Evolutionary conservation across 1,140 invertebrate species (phyloP).

Genomic region (Bradysia coprophila): DNA sequence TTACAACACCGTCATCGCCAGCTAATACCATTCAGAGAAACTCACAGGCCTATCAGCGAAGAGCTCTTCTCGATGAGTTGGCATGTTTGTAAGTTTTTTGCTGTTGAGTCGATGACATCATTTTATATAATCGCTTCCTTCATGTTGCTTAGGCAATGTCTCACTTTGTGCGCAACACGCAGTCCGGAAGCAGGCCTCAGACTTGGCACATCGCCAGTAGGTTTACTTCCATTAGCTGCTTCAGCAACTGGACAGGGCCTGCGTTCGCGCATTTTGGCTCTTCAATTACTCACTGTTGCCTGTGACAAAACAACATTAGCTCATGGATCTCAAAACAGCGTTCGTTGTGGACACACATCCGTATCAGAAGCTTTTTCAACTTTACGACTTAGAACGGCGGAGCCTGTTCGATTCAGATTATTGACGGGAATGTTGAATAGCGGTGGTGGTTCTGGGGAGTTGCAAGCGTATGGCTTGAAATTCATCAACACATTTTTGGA

Average conservation of each 20-base stretch:
- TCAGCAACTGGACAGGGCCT: conserved; percentile 31
- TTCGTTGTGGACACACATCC: conserved; percentile 44
- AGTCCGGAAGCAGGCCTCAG: conserved; percentile 54
- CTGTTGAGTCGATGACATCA: too few species aligned
- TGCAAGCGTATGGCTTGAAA: conserved; percentile 62
- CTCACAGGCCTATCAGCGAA: conserved; percentile 35
- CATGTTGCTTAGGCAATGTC: conserved; percentile 42
- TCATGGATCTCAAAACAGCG: conserved; percentile 12
- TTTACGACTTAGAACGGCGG: conserved; percentile 68
- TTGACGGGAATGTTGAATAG: conserved; percentile 72
- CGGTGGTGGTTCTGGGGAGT: conserved; percentile 40
- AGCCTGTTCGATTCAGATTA: conserved; percentile 80
- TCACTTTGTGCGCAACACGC: conserved; percentile 55
- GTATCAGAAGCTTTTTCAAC: conserved; percentile 83
- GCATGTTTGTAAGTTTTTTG: conserved; percentile 47
- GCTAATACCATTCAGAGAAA: conserved; percentile 26
- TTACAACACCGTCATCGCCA: conserved; percentile 19
- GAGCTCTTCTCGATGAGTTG: conserved; percentile 68
- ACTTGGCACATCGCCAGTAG: conserved; percentile 56
- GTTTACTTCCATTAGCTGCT: conserved; percentile 68
- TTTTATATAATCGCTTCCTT: too few species aligned
- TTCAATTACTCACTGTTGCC: conserved; percentile 52
- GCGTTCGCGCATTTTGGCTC: conserved; percentile 19
- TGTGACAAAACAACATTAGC: conserved; percentile 41
- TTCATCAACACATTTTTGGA: conserved; percentile 71